Evolutionary conservation across 2,113 vertebrate species (phyloP), one percentile per base, ranked within the genome.

Genomic region (Apistogramma diplotaenia): DNA sequence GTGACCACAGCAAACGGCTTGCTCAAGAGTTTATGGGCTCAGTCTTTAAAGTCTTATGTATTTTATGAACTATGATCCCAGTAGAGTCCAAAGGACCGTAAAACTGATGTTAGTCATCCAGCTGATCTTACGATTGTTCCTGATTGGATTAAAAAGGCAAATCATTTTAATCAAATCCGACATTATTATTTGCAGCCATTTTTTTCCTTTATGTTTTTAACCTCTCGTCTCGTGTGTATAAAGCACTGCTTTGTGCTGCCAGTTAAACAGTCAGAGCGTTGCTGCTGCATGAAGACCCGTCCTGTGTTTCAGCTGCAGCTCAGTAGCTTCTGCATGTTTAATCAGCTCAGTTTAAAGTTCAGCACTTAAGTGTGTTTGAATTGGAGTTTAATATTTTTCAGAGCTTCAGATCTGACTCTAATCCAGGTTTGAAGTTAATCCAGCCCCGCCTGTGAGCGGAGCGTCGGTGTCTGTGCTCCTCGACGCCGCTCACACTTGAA

Each of bases 331-430:
- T 51, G 43, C 49, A 70, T 70, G 51, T 70, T 70, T 70, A 70
- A 51, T 25, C 25, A 51, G 40, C 40, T 70, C 62, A 51, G 65
- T 70, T 70, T 51, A 51, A 67, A 70, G 65, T 51, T 70, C 65
- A 51, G 29, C 65, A 70, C 40, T 29, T 70, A 2, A 2, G 10
- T 0, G 9, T 70, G 65, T 70, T 70, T 51, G 65, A 51, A 70
- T 31, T 70, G 65, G 43, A 51, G 12, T 70, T 70, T 31, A 31
- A n/a, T 51, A 51, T 51, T 70, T 70, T 70, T 70, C 3, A 4
- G 43, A 70, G 43, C 65, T 70, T 70, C 65, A 31, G 43, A 46
- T 70, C 25, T 19, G 65, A 70, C 65, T 51, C 65, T 70, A 70
- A 70, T 70, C 65, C 65, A 70, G 43, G 65, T 51, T 70, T 70